Percentiles rank a stretch among this genome's conserved stretches.
These are phyloP conservation scores for Sander lucioperca DNA, from an alignment of 2,113 vertebrate species.

Conservation along the genomic window DNA sequence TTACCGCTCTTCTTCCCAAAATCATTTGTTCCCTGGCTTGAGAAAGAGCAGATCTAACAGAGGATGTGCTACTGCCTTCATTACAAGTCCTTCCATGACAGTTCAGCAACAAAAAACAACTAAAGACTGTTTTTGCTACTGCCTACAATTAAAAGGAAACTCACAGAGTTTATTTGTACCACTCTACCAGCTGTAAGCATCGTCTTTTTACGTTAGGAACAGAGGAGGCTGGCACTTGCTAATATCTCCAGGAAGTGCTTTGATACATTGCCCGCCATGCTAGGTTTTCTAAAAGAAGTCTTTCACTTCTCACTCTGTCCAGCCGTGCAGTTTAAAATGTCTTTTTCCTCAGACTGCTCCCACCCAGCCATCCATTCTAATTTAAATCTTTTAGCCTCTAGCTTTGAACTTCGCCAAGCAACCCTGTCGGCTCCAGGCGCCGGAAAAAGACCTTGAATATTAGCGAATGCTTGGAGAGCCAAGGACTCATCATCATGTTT, in stretches of 20 bases:
- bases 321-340: constrained; percentile 44
- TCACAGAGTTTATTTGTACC: background rate
- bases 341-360: constrained; percentile 40
- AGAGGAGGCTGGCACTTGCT: constrained; percentile 8
- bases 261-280: constrained; percentile 31
- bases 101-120: constrained; percentile 7
- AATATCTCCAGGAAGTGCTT: constrained; percentile 43
- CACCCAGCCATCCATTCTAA: constrained; percentile 49
- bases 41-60: constrained; percentile 9
- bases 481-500: constrained; percentile 30
- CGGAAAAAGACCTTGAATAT: constrained; percentile 12
- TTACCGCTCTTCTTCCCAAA: background rate
- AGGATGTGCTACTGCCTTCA: constrained; percentile 8
- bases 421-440: background rate
- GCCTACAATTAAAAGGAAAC: constrained; percentile 5
- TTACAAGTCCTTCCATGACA: constrained; percentile 12
- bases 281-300: background rate
- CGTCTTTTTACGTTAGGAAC: background rate
- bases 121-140: background rate
- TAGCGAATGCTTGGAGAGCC: background rate
- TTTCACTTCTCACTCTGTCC: constrained; percentile 9
- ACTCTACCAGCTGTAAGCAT: background rate
- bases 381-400: constrained; percentile 45
- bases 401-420: constrained; percentile 36
- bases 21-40: background rate